phyloP scores from a whole-genome alignment of 92 coral and sea anemone species.

The Epizoanthus scotinus region DNA sequence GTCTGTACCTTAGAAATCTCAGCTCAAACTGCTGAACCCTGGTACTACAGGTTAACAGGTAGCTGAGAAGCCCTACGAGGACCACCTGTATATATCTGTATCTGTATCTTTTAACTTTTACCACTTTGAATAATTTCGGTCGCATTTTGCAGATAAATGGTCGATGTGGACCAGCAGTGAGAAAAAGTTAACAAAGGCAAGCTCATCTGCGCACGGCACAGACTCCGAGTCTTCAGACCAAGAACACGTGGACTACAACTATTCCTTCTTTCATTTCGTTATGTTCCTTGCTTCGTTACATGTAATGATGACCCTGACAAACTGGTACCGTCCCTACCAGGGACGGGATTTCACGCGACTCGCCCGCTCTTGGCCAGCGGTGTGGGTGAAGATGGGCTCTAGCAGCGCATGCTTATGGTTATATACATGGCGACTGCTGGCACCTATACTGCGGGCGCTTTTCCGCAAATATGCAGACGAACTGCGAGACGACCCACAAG shows the following conservation, averaged over 20 bases:
- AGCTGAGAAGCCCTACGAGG: no score
- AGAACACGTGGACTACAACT: slow-evolving; percentile 44
- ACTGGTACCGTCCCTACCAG: slow-evolving; percentile 79
- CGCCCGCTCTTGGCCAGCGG: slow-evolving; percentile 80
- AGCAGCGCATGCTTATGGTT: slow-evolving; percentile 82
- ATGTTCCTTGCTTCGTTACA: slow-evolving; percentile 69
- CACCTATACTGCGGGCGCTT: slow-evolving; percentile 61
- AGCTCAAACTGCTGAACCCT: no score
- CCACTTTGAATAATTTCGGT: no score
- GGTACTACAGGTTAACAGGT: no score
- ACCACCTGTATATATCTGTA: no score
- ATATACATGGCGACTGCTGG: slow-evolving; percentile 75
- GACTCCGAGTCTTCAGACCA: not conserved
- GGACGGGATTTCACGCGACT: slow-evolving; percentile 37
- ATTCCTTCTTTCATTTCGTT: slow-evolving; percentile 70
- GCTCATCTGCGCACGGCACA: not conserved
- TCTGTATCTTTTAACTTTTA: no score
- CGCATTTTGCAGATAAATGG: slow-evolving; percentile 39
- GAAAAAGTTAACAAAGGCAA: not conserved
- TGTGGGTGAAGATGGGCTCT: slow-evolving; percentile 81
- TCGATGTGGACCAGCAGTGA: slow-evolving; percentile 6
- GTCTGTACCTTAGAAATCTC: no score
- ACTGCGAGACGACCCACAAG: not conserved
- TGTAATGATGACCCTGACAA: slow-evolving; percentile 80
- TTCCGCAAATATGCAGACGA: slow-evolving; percentile 47